These are phyloP conservation scores for Passer montanus DNA, from an alignment of 2,113 vertebrate species.

Conservation along the genomic window DNA sequence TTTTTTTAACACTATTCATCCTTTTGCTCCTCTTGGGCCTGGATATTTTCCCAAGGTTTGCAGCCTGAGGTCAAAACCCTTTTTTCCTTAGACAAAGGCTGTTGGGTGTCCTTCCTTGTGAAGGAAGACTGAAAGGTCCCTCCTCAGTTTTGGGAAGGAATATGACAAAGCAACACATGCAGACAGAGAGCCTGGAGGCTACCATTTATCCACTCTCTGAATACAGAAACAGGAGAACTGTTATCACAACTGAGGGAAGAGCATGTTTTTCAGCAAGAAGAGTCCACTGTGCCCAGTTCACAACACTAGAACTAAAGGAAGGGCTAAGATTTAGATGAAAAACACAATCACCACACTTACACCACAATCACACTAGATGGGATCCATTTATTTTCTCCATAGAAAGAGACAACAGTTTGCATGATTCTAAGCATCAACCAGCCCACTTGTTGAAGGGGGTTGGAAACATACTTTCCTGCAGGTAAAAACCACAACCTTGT, in stretches of 20 bases:
- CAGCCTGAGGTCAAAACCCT: background rate
- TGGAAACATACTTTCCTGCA: background rate
- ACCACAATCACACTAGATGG: background rate
- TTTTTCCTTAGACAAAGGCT: background rate
- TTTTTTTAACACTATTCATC: background rate
- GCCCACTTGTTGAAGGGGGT: background rate
- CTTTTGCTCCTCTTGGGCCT: slow-evolving; percentile 31
- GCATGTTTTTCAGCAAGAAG: background rate
- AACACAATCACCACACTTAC: background rate
- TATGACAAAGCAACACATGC: background rate
- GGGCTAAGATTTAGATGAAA: background rate
- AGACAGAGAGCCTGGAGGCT: background rate
- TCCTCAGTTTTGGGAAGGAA: slow-evolving; percentile 1
- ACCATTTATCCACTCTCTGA: background rate
- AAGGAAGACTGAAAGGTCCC: background rate
- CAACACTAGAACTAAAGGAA: background rate
- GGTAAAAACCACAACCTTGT: background rate
- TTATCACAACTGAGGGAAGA: background rate
- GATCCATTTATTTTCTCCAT: background rate
- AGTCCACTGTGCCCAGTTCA: background rate
- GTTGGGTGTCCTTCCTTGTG: background rate
- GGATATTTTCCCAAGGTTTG: background rate
- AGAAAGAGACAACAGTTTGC: background rate
- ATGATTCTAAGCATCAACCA: background rate
- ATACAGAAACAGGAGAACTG: background rate